phyloP scores from a whole-genome alignment of 53 echinoderm and acorn worm species.

The Arbacia lixula region DNA sequence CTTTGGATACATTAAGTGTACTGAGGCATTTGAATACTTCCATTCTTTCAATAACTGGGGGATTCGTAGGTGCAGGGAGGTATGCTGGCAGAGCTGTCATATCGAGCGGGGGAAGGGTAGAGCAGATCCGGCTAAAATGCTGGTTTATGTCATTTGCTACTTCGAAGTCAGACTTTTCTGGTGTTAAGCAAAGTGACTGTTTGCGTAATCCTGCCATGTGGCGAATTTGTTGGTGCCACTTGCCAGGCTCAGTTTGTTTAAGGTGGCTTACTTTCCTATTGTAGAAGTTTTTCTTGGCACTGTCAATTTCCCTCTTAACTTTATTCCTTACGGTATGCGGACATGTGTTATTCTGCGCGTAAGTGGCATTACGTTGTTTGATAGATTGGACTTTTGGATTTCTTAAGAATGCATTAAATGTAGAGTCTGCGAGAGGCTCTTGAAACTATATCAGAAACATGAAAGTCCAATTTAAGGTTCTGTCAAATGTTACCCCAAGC shows the following conservation, averaged over 20 bases:
- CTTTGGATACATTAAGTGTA: constrained; percentile 16
- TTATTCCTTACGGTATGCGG: too few relatives aligned
- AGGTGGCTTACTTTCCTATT: constrained; percentile 37
- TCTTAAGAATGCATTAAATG: too few relatives aligned
- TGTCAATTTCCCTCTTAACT: constrained; percentile 20
- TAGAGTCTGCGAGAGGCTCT: too few relatives aligned
- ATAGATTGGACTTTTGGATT: too few relatives aligned
- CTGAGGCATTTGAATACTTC: constrained; percentile 33
- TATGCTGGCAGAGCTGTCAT: constrained; percentile 5
- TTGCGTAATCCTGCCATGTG: constrained; percentile 44
- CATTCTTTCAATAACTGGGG: constrained; percentile 19
- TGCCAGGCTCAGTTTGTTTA: constrained; percentile 55
- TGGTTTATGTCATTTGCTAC: constrained; percentile 21
- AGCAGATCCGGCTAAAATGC: constrained; percentile 4
- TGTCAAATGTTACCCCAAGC: too few relatives aligned
- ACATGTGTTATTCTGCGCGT: too few relatives aligned
- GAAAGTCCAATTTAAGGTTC: too few relatives aligned
- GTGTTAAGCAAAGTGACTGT: constrained; percentile 13
- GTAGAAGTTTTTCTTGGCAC: constrained; percentile 52
- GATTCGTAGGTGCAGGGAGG: constrained; percentile 30
- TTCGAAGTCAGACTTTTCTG: not conserved
- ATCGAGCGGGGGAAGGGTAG: constrained; percentile 4
- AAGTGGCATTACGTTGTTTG: too few relatives aligned
- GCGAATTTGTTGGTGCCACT: constrained; percentile 64
- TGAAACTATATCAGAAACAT: too few relatives aligned